Percentiles rank a stretch among this genome's conserved stretches.
These are phyloP conservation scores for Ia io DNA, from an alignment of 2,113 vertebrate species.

Conservation along the genomic window DNA sequence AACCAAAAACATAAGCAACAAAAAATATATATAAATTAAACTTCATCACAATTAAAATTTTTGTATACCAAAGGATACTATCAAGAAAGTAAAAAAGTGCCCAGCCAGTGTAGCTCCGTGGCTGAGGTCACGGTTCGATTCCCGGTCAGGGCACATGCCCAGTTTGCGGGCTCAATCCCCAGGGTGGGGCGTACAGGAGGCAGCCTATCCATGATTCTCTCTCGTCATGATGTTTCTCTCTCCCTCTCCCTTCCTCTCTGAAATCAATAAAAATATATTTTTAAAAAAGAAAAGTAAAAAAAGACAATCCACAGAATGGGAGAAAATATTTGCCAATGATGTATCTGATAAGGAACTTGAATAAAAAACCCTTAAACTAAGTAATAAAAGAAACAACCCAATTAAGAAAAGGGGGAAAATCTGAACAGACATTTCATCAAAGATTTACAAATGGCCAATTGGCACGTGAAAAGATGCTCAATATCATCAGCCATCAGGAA, in stretches of 20 bases:
- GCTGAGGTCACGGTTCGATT: too few relatives aligned
- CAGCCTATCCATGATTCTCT: too few relatives aligned
- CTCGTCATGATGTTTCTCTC: too few relatives aligned
- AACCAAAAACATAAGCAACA: constrained; percentile 35
- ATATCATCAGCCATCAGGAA: neutral
- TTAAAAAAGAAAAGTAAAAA: too few relatives aligned
- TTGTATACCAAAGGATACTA: neutral
- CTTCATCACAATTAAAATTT: constrained; percentile 44
- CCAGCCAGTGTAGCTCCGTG: too few relatives aligned
- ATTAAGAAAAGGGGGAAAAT: neutral
- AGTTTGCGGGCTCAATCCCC: too few relatives aligned
- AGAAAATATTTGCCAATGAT: constrained; percentile 25
- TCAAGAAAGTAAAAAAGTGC: neutral
- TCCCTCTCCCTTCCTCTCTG: too few relatives aligned
- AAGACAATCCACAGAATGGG: neutral
- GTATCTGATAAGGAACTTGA: neutral
- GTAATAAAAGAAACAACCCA: constrained; percentile 4
- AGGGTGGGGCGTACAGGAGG: too few relatives aligned
- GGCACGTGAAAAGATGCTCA: neutral
- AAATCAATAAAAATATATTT: too few relatives aligned
- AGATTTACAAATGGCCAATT: constrained; percentile 20
- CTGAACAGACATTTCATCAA: neutral
- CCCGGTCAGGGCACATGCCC: too few relatives aligned
- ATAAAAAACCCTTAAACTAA: constrained; percentile 31
- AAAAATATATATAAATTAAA: constrained; percentile 10